phyloP scores from a whole-genome alignment of 2,797 vertebrate genomes.

The Podarcis siculus region DNA sequence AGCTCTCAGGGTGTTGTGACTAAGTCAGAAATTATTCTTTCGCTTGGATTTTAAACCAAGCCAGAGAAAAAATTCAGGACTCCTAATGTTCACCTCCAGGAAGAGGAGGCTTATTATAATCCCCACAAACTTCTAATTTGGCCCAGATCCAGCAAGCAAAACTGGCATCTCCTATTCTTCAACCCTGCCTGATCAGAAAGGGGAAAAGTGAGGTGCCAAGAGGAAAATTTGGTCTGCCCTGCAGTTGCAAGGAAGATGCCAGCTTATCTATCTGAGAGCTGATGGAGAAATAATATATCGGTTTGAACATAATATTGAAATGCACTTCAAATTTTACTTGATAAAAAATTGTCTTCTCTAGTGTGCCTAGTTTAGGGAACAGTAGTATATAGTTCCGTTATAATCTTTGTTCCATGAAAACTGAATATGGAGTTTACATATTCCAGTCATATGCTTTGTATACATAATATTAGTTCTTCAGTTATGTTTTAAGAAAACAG shows the following conservation, averaged over 20 bases:
- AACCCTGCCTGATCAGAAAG: not conserved
- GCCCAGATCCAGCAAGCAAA: not conserved
- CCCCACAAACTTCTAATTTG: not conserved
- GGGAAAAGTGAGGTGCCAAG: not conserved
- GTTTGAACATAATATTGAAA: not conserved
- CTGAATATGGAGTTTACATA: not conserved
- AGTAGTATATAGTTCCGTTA: not conserved
- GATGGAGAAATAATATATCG: not conserved
- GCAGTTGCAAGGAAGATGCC: not conserved
- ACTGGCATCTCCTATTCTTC: not conserved
- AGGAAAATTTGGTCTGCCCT: not conserved
- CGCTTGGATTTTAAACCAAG: no score
- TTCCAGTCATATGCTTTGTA: not conserved
- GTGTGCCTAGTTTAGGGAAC: not conserved
- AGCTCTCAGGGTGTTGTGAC: no score
- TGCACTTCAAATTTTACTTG: not conserved
- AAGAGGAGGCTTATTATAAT: not conserved
- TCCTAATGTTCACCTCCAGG: not conserved
- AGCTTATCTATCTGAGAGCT: not conserved
- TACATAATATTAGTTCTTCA: not conserved
- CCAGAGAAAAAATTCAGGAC: not conserved
- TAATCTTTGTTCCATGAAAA: not conserved
- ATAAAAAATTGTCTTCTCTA: no score
- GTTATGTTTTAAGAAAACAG: not conserved
- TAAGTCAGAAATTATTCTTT: no score